These are phyloP conservation scores for Leptodactylus fallax DNA, from an alignment of 2,797 vertebrate genomes.

Conservation along the genomic window DNA sequence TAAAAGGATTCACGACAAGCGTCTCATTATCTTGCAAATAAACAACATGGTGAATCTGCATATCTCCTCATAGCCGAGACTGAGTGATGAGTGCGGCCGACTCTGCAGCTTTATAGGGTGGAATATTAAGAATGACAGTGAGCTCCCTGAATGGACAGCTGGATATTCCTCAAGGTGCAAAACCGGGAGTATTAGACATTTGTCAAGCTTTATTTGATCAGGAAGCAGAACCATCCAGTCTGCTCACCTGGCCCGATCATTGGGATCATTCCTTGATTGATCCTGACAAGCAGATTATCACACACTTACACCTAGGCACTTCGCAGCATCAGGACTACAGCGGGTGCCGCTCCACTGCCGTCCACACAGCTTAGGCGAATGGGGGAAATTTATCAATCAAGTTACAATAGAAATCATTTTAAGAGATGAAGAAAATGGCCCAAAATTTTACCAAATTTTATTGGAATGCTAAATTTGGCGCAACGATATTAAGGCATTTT, in stretches of 20 bases:
- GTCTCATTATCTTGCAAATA: background rate
- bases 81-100: background rate
- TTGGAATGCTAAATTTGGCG: too few species aligned
- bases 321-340: background rate
- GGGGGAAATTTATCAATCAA: background rate
- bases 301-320: background rate
- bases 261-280: conserved; percentile 24
- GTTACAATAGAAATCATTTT: background rate
- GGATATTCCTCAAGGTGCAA: conserved; percentile 18
- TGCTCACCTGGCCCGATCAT: conserved; percentile 40
- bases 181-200: conserved; percentile 20
- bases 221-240: background rate
- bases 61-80: background rate
- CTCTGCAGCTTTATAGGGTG: conserved; percentile 9
- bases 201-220: background rate
- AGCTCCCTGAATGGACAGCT: conserved; percentile 44
- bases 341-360: background rate
- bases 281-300: conserved; percentile 54
- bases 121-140: conserved; percentile 55
- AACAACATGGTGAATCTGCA: background rate
- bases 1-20: background rate
- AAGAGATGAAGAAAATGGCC: too few species aligned
- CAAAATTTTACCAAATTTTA: background rate
- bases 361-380: background rate
- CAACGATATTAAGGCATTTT: too few species aligned